These are phyloP conservation scores for Emydoidea blandingii DNA, from an alignment of 2,797 vertebrate genomes.

Conservation along the genomic window DNA sequence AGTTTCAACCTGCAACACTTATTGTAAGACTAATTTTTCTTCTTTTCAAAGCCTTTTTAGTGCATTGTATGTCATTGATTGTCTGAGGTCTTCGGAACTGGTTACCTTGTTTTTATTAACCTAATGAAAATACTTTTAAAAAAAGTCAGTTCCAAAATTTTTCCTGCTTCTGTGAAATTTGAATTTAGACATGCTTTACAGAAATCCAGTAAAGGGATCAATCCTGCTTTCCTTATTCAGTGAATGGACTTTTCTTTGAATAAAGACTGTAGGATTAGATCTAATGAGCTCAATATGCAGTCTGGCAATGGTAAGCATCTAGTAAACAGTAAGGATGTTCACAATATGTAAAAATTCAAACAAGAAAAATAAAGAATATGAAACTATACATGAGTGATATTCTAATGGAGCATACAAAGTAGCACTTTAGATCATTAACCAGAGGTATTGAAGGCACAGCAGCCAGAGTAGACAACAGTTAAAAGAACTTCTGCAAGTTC, in stretches of 20 bases:
- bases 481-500: not conserved
- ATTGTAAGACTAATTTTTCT: not conserved
- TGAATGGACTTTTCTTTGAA: not conserved
- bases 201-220: not conserved
- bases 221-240: not conserved
- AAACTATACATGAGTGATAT: not conserved
- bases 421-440: not conserved
- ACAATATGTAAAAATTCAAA: slow-evolving; percentile 4
- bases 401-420: not conserved
- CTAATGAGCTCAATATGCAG: not conserved
- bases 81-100: not conserved
- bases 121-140: slow-evolving; percentile 6
- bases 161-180: not conserved
- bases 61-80: not conserved
- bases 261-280: not conserved
- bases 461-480: not conserved
- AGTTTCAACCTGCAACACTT: slow-evolving; percentile 28
- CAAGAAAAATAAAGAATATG: not conserved
- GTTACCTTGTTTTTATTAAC: not conserved
- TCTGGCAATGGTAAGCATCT: not conserved
- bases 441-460: not conserved
- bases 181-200: not conserved
- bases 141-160: not conserved
- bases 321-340: not conserved
- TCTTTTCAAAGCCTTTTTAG: not conserved